A percentile compares a stretch with the other conserved stretches of the same genome.
Evolutionary conservation across 2,797 vertebrate genomes (phyloP).

Genomic region (Simalia tracyae): DNA sequence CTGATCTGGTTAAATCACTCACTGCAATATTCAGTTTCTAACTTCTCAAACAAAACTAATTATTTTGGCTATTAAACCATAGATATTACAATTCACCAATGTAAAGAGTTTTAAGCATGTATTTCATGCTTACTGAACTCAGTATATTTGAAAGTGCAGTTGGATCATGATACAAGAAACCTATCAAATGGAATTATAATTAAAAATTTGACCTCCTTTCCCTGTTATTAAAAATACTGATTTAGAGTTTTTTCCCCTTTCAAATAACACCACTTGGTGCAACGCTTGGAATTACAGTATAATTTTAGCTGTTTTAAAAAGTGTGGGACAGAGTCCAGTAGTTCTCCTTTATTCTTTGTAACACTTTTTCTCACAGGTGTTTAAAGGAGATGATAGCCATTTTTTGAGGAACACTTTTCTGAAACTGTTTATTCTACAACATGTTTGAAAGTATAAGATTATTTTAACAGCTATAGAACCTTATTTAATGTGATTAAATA

Average conservation of each 20-base stretch:
- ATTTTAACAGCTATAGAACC: not conserved
- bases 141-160: not conserved
- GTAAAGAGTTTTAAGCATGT: conserved; percentile 1
- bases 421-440: conserved; percentile 28
- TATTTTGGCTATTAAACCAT: not conserved
- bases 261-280: conserved; percentile 13
- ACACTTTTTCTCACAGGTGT: not conserved
- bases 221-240: not conserved
- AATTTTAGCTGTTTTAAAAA: conserved; percentile 1
- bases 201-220: not conserved
- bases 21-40: not conserved
- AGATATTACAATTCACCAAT: conserved; percentile 1
- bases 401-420: not conserved
- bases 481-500: not conserved
- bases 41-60: not conserved
- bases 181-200: not conserved
- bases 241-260: not conserved
- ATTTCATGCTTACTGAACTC: not conserved
- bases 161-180: not conserved
- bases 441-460: not conserved
- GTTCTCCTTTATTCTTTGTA: conserved; percentile 34
- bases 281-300: not conserved
- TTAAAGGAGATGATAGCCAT: not conserved
- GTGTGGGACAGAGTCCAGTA: conserved; percentile 10
- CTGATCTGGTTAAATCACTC: conserved; percentile 1